Conservation (phyloP, 2,113 vertebrate species). For the Microcebus murinus region DNA sequence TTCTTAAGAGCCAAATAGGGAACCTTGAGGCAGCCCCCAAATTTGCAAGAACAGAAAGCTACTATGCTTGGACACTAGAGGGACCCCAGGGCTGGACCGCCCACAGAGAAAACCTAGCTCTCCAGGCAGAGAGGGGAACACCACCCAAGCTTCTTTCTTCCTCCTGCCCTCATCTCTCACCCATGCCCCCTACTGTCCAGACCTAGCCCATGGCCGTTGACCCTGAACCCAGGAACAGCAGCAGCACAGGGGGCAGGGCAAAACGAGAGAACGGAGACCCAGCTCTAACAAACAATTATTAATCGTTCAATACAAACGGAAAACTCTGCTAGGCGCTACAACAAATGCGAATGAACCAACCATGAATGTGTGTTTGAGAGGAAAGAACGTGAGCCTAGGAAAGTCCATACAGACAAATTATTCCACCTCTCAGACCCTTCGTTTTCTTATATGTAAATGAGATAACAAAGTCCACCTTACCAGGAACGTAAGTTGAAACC, state of each 20-base stretch:
- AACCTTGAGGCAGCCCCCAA: accelerated
- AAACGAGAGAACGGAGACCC: background rate
- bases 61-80: background rate
- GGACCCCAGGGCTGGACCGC: accelerated
- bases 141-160: accelerated
- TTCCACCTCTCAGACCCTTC: background rate
- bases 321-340: background rate
- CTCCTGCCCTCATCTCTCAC: too few relatives aligned
- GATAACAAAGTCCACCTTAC: background rate
- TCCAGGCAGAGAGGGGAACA: background rate
- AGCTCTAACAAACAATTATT: accelerated
- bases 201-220: too few relatives aligned
- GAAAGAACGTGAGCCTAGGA: accelerated
- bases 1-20: background rate
- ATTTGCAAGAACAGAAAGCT: background rate
- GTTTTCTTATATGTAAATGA: background rate
- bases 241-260: accelerated
- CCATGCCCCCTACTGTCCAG: background rate
- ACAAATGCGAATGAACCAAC: background rate
- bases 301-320: accelerated
- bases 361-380: accelerated
- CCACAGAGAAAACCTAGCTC: background rate
- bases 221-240: background rate
- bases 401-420: accelerated
- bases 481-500: background rate